Evolutionary conservation across 2,113 vertebrate species (phyloP), one percentile per base, ranked within the genome.

Genomic region (Cranoglanis bouderius): DNA sequence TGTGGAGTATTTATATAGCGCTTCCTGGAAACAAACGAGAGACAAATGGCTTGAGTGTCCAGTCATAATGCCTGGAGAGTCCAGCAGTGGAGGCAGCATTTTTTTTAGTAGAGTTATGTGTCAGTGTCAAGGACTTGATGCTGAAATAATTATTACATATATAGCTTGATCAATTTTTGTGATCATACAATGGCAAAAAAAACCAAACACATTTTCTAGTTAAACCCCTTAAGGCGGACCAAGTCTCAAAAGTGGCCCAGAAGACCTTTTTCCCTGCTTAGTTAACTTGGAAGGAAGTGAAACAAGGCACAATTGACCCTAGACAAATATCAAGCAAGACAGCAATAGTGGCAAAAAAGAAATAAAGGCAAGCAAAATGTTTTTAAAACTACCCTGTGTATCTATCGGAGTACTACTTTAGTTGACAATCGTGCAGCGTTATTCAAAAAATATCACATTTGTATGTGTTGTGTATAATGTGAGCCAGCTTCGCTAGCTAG

Each of bases 1-100:
- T 53, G 29, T 80, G 72, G 86, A 70, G 90, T 86, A 91, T 91
- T 91, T 89, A 84, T 88, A 88, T 75, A 80, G 83, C 10, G 70
- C 85, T 91, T 88, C 78, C 88, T 83, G 83, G 90, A 89, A 83
- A 84, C 86, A 88, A 88, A 87, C 82, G 84, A 75, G 77, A 91
- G 88, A 91, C 90, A 89, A 89, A 89, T 77, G 88, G 63, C 74
- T 86, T 53, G 32, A 89, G 86, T 86, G 86, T 70, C 67, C 78
- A 32, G 86, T 89, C 49, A 59, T 88, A 40, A 88, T 83, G 57
- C 19, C n/a, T 6, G 8, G 85, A 78, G 43, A 70, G 46, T 65
- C 55, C 88, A 26, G 46, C 21, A 77, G 59, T 75, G 19, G 81
- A 88, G 38, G 7, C 12, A 72, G 35, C 49, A 10, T 49, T 49